phyloP scores from a whole-genome alignment of 2,888 invertebrate genomes.

The Lochmaea capreae region DNA sequence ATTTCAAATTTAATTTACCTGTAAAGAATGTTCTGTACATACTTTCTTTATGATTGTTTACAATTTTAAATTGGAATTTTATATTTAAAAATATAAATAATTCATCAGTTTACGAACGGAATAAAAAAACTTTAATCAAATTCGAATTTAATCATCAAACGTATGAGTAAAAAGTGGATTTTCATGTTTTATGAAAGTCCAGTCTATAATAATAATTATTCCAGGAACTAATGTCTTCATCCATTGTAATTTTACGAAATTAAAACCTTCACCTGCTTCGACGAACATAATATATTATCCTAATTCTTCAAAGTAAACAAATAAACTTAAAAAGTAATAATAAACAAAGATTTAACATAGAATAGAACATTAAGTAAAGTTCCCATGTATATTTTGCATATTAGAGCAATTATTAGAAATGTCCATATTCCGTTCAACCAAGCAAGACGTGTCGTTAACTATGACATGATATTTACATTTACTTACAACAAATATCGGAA shows the following conservation, averaged over 20 bases:
- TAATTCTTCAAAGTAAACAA: constrained; percentile 16
- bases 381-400: constrained; percentile 43
- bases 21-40: no score
- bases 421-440: constrained; percentile 39
- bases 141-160: no score
- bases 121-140: no score
- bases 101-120: no score
- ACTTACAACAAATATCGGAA: constrained; percentile 40
- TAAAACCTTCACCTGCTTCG: constrained; percentile 7
- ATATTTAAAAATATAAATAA: no score
- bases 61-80: no score
- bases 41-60: no score
- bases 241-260: constrained; percentile 13
- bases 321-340: constrained; percentile 30
- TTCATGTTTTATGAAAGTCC: background rate
- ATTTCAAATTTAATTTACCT: background rate
- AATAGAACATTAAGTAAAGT: constrained; percentile 37
- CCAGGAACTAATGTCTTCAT: background rate
- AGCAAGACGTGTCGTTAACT: constrained; percentile 37
- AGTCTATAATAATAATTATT: background rate
- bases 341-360: constrained; percentile 32
- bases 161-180: background rate
- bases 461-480: constrained; percentile 44
- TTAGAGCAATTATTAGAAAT: constrained; percentile 42
- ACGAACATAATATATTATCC: constrained; percentile 10